Percentiles rank a stretch among this genome's conserved stretches.
phyloP scores from a whole-genome alignment of 2,797 vertebrate species.

The Arnoldichthys spilopterus region DNA sequence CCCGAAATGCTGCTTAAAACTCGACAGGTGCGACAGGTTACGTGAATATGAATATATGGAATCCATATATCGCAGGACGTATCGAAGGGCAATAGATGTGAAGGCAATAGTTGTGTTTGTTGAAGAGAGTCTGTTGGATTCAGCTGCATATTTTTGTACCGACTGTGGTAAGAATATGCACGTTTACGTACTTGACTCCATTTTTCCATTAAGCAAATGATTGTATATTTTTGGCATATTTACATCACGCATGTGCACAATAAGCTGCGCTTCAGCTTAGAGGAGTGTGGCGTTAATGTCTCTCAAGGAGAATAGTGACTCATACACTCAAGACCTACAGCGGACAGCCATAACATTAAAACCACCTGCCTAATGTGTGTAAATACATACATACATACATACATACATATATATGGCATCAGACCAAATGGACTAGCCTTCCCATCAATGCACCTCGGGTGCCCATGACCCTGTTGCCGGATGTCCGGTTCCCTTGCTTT shows the following conservation, averaged over 20 bases:
- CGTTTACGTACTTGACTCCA: background rate
- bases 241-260: background rate
- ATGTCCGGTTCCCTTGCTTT: too few species aligned
- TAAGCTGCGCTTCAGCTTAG: background rate
- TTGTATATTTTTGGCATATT: background rate
- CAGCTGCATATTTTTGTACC: conserved; percentile 7
- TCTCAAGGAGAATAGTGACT: too few species aligned
- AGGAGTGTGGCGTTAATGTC: background rate
- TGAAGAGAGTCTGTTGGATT: conserved; percentile 26
- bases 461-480: too few species aligned
- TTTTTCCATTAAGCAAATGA: conserved; percentile 14
- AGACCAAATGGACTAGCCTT: too few species aligned
- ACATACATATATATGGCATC: too few species aligned
- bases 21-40: conserved; percentile 2
- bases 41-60: conserved; percentile 13
- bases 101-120: conserved; percentile 49
- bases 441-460: too few species aligned
- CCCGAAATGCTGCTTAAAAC: conserved; percentile 29
- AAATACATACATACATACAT: too few species aligned
- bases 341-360: too few species aligned
- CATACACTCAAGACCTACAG: too few species aligned
- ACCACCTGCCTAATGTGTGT: too few species aligned
- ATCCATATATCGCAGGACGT: conserved; percentile 1
- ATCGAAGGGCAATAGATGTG: conserved; percentile 53
- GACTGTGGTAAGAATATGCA: background rate